Percentiles rank a stretch among this genome's conserved stretches.
These are phyloP conservation scores for Drosophila paracracens DNA, from an alignment of 2,888 invertebrate genomes.

Conservation along the genomic window DNA sequence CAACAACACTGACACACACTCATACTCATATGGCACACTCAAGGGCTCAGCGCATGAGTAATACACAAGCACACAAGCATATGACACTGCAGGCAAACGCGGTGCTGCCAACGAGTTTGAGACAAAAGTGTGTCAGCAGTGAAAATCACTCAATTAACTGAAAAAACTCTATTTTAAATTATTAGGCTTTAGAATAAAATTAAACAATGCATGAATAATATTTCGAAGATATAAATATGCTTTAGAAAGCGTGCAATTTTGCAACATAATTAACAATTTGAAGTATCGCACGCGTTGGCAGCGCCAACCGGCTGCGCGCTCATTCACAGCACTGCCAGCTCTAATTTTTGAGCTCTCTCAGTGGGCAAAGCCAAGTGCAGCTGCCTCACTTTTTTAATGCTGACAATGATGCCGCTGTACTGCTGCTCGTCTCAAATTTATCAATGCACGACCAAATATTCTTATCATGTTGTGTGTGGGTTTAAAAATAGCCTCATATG, in stretches of 20 bases:
- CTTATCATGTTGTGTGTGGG: conserved; percentile 62
- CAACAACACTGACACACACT: conserved; percentile 27
- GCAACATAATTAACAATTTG: background rate
- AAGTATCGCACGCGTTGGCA: conserved; percentile 47
- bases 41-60: conserved; percentile 60
- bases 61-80: conserved; percentile 61
- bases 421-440: conserved; percentile 44
- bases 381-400: conserved; percentile 39
- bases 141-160: conserved; percentile 6
- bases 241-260: background rate
- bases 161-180: background rate
- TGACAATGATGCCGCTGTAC: conserved; percentile 45
- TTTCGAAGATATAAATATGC: background rate
- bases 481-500: conserved; percentile 65
- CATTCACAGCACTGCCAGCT: conserved; percentile 44
- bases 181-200: conserved; percentile 4
- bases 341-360: conserved; percentile 27
- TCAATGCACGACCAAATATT: conserved; percentile 49
- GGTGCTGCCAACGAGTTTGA: conserved; percentile 53
- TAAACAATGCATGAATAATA: background rate
- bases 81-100: conserved; percentile 52
- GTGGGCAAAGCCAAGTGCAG: conserved; percentile 21
- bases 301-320: conserved; percentile 37
- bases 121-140: conserved; percentile 57
- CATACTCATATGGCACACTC: conserved; percentile 55